phyloP scores from a whole-genome alignment of 2,888 invertebrate species.

The Molanna angustata region DNA sequence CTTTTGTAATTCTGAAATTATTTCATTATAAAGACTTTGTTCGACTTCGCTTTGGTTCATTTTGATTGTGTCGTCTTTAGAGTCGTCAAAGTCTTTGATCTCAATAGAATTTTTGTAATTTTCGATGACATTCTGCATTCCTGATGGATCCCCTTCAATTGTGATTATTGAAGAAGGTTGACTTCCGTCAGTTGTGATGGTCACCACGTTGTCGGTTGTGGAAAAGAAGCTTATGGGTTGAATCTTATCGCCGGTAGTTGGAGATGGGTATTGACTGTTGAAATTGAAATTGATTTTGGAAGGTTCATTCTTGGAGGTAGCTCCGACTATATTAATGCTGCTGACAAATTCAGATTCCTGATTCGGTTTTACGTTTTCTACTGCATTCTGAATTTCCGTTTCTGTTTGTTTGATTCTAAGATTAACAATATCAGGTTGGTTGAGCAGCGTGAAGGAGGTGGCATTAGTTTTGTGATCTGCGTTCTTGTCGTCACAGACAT shows the following conservation, averaged over 20 bases:
- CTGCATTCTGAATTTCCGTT: constrained; percentile 2
- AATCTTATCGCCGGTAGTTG: constrained; percentile 22
- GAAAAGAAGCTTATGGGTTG: constrained; percentile 28
- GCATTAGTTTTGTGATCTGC: constrained; percentile 23
- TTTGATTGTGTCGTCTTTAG: constrained; percentile 2
- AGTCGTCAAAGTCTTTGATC: constrained; percentile 39
- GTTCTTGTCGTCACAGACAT: constrained; percentile 36
- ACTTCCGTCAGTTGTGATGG: constrained; percentile 48
- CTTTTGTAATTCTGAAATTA: constrained; percentile 28
- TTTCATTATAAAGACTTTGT: constrained; percentile 28
- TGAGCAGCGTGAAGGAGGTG: constrained; percentile 34
- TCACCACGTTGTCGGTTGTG: constrained; percentile 44
- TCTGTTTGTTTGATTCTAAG: constrained; percentile 45
- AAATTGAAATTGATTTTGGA: constrained; percentile 30
- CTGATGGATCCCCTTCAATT: constrained; percentile 39
- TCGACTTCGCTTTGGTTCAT: constrained; percentile 12
- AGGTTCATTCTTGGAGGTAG: constrained; percentile 38
- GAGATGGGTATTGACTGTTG: constrained; percentile 9
- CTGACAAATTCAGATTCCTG: constrained; percentile 49
- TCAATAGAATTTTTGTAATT: constrained; percentile 54
- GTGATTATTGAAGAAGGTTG: constrained; percentile 38
- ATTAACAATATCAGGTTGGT: constrained; percentile 54
- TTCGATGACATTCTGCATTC: constrained; percentile 37
- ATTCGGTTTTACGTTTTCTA: constrained; percentile 2
- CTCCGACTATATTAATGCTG: constrained; percentile 50